These are phyloP conservation scores for Picus viridis DNA, from an alignment of 2,797 vertebrate species.

Conservation along the genomic window DNA sequence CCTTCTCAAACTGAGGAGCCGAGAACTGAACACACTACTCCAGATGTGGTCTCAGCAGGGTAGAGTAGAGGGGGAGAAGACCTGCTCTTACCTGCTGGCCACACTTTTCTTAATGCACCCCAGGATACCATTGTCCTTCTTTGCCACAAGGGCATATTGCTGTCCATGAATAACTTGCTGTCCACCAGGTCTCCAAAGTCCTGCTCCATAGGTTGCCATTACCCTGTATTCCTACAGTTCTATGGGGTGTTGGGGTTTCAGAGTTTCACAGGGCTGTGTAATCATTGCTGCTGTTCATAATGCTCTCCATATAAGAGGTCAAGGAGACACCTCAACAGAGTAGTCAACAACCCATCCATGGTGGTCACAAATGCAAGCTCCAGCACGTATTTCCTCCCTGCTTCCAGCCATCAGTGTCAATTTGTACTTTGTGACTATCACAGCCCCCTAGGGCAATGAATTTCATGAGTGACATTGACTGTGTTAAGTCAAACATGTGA, in stretches of 20 bases:
- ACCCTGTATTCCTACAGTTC: not conserved
- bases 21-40: too few relatives aligned
- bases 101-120: too few relatives aligned
- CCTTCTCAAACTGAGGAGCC: too few relatives aligned
- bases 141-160: too few relatives aligned
- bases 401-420: not conserved
- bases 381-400: not conserved
- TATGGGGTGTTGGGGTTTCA: not conserved
- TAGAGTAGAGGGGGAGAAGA: too few relatives aligned
- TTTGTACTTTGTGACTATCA: not conserved
- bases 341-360: not conserved
- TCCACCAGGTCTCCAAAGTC: too few relatives aligned
- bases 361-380: not conserved
- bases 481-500: fast-evolving
- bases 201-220: not conserved
- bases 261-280: not conserved
- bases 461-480: not conserved
- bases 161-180: too few relatives aligned
- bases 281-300: not conserved
- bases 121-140: too few relatives aligned
- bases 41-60: too few relatives aligned
- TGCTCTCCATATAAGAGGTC: not conserved
- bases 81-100: too few relatives aligned
- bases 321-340: fast-evolving
- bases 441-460: not conserved